Percentiles rank a stretch among this genome's conserved stretches.
These are phyloP conservation scores for Cataglyphis albicans DNA, from an alignment of 2,888 invertebrate genomes.

Conservation along the genomic window DNA sequence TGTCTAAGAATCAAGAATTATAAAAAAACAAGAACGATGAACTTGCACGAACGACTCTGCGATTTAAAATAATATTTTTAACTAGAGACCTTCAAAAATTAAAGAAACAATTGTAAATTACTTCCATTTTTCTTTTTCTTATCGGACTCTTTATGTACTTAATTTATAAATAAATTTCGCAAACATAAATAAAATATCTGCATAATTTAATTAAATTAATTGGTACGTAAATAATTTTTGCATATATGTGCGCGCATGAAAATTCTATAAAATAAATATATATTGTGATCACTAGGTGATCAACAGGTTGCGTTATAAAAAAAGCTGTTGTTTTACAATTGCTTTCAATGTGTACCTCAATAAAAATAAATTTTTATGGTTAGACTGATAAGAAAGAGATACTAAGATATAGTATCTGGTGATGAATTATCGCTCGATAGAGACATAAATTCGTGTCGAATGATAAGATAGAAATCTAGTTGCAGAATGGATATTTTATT, in stretches of 20 bases:
- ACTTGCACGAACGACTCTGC: not conserved
- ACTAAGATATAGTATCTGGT: not conserved
- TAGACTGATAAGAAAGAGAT: not conserved
- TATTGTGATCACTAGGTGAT: not conserved
- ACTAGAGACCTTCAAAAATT: not conserved
- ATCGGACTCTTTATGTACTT: not conserved
- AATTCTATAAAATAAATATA: not conserved
- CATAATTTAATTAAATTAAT: too few relatives aligned
- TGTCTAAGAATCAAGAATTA: not conserved
- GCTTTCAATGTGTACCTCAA: not conserved
- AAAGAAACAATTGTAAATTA: not conserved
- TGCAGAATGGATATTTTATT: not conserved
- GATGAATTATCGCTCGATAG: not conserved
- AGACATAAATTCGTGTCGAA: not conserved
- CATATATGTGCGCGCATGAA: not conserved
- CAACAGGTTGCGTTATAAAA: not conserved
- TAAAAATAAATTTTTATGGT: not conserved
- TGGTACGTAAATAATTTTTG: not conserved
- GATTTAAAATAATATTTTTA: not conserved
- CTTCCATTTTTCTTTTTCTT: not conserved
- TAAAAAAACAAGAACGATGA: not conserved
- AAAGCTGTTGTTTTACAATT: not conserved
- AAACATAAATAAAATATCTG: not conserved
- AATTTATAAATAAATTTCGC: not conserved
- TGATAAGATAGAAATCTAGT: conserved; percentile 15